Base-by-base conservation (phyloP, 2,113 vertebrate species). In the Empidonax traillii region DNA sequence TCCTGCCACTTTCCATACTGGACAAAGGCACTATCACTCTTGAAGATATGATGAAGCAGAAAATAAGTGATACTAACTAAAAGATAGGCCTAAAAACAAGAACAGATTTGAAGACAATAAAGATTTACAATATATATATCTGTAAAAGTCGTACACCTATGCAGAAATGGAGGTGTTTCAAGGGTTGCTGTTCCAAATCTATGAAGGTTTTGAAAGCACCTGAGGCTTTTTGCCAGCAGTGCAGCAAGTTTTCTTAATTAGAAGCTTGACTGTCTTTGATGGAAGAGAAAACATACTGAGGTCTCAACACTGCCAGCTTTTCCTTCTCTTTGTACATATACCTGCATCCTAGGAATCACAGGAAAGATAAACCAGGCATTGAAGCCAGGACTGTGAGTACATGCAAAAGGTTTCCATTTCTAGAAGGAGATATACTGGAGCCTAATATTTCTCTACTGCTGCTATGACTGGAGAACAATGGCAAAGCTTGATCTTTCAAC, bases 1-100 rank as follows among this genome's bases (percentile, higher is more conserved):
- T 76, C 51, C 30, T 43, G 25, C 22, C 1, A 0, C 7, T 30
- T 83, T 80, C 59, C 31, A 35, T 2, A 16, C 28, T 1, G 0
- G 35, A 63, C 25, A 77, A 84, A 82, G 30, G 28, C 68, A n/a
- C 3, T 12, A 55, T 18, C 16, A 12, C 19, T 76, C 52, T 8
- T 56, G 19, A 90, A 79, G 31, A 49, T 8, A 41, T 0, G 1
- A 68, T 1, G 1, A 79, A 65, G 25, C 8, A 65, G 41, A 58
- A 91, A 87, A 12, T 27, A 67, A 82, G 17, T 23, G 8, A 44
- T 21, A 72, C 3, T 16, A 58, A 52, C 6, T 18, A 67, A 56
- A 72, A 75, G 14, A 55, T 19, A 90, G 31, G 20, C 22, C 44
- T 66, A 76, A 87, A 69, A 56, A 7, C 1, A 7, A 39, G 23